Percentiles rank a stretch among this genome's conserved stretches.
These are phyloP conservation scores for Bruchidius siliquastri DNA, from an alignment of 2,888 invertebrate genomes.

Conservation along the genomic window DNA sequence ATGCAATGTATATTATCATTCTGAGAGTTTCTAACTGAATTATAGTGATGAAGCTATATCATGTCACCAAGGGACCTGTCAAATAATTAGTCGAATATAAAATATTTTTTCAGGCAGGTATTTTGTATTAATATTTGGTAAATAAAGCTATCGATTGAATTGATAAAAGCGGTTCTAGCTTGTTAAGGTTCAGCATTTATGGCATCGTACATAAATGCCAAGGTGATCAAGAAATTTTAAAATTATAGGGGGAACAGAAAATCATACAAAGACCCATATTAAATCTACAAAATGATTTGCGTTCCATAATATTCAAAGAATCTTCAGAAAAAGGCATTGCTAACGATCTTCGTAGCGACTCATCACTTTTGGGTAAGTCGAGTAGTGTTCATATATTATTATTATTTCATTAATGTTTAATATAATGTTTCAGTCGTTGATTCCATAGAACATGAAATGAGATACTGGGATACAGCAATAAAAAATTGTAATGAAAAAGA, in stretches of 20 bases:
- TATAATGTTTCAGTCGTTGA: conserved; percentile 53
- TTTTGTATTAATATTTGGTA: no score
- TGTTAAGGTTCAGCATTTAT: no score
- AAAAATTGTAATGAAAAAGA: conserved; percentile 47
- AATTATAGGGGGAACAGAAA: conserved; percentile 29
- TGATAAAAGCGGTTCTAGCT: no score
- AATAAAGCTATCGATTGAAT: no score
- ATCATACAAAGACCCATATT: conserved; percentile 39
- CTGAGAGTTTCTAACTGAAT: no score
- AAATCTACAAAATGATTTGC: conserved; percentile 41
- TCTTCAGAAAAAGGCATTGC: neutral
- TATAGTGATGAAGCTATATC: no score
- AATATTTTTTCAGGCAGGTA: no score
- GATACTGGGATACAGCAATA: conserved; percentile 63
- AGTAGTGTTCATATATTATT: neutral
- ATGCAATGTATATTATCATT: no score
- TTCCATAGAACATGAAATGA: conserved; percentile 65
- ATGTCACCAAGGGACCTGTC: no score
- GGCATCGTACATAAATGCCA: no score
- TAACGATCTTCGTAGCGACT: conserved; percentile 15
- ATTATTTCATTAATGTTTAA: neutral
- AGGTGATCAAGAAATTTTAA: no score
- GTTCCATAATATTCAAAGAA: conserved; percentile 34
- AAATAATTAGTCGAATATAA: no score
- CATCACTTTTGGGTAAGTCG: conserved; percentile 35